phyloP scores from a whole-genome alignment of 35 echinoderm and acorn worm genomes.

The Apostichopus parvimensis region DNA sequence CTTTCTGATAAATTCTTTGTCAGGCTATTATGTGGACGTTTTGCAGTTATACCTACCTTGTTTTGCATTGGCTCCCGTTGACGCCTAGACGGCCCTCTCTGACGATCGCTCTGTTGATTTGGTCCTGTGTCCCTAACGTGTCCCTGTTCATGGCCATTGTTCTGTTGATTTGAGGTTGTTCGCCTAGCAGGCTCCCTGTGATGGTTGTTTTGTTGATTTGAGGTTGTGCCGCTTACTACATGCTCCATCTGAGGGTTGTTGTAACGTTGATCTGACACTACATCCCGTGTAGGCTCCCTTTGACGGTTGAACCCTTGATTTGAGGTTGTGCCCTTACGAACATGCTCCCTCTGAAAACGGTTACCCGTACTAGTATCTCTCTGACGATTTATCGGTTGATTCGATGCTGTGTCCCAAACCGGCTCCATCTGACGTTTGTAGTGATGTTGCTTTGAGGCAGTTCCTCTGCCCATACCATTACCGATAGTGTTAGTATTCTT shows the following conservation, averaged over 20 bases:
- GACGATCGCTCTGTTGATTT: background rate
- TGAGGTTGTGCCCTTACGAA: too few species aligned
- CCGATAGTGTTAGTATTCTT: background rate
- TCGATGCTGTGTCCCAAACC: background rate
- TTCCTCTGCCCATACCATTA: background rate
- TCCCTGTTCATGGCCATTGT: background rate
- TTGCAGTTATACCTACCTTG: background rate
- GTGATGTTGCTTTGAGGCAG: background rate
- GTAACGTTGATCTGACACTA: background rate
- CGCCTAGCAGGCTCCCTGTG: background rate
- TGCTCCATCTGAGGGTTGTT: background rate
- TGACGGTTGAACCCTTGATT: background rate
- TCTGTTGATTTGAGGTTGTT: too few species aligned
- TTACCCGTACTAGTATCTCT: too few species aligned
- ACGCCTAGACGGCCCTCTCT: too few species aligned
- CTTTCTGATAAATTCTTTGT: too few species aligned
- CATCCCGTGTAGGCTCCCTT: background rate
- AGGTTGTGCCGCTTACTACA: background rate
- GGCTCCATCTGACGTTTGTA: background rate
- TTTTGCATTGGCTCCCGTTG: background rate
- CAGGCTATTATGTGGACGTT: too few species aligned
- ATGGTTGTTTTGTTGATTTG: background rate
- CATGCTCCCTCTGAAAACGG: too few species aligned
- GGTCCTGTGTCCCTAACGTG: background rate
- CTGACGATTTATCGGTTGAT: background rate